A percentile compares a stretch with the other conserved stretches of the same genome.
phyloP scores from a whole-genome alignment of 2,888 invertebrate species.

The Xanthia icteritia region DNA sequence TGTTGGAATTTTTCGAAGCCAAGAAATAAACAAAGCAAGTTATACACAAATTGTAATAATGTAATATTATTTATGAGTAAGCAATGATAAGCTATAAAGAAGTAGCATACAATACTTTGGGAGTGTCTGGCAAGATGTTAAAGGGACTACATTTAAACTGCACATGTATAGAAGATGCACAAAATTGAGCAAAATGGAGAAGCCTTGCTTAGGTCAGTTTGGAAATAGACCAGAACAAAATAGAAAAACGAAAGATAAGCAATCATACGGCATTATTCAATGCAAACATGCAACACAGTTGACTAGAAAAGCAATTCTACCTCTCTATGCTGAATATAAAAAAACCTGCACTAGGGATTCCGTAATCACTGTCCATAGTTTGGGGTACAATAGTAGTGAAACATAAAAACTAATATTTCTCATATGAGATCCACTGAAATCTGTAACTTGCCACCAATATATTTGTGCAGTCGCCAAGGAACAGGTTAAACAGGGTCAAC shows the following conservation, averaged over 20 bases:
- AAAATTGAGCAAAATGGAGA: slow-evolving; percentile 15
- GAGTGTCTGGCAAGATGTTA: background rate
- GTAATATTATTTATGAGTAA: slow-evolving; percentile 1
- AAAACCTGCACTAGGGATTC: slow-evolving; percentile 54
- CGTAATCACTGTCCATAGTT: slow-evolving; percentile 49
- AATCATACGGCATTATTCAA: slow-evolving; percentile 25
- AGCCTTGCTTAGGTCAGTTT: slow-evolving; percentile 11
- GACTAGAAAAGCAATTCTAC: slow-evolving; percentile 50
- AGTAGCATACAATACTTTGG: slow-evolving; percentile 27
- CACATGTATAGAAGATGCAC: slow-evolving; percentile 16
- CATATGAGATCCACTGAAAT: slow-evolving; percentile 47
- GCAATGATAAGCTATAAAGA: slow-evolving; percentile 46
- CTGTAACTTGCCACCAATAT: slow-evolving; percentile 58
- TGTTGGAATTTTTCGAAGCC: background rate
- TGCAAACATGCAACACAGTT: slow-evolving; percentile 48
- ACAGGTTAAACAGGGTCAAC: slow-evolving; percentile 47
- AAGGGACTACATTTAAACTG: background rate
- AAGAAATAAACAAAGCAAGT: slow-evolving; percentile 11
- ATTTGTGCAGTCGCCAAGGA: slow-evolving; percentile 53
- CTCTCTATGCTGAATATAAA: slow-evolving; percentile 42
- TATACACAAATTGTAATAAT: background rate
- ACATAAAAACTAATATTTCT: slow-evolving; percentile 35
- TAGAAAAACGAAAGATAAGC: slow-evolving; percentile 19
- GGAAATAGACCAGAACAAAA: slow-evolving; percentile 12
- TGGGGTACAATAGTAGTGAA: slow-evolving; percentile 18